Base-by-base conservation (phyloP, 2,888 invertebrate genomes). In the Hymenopus coronatus region DNA sequence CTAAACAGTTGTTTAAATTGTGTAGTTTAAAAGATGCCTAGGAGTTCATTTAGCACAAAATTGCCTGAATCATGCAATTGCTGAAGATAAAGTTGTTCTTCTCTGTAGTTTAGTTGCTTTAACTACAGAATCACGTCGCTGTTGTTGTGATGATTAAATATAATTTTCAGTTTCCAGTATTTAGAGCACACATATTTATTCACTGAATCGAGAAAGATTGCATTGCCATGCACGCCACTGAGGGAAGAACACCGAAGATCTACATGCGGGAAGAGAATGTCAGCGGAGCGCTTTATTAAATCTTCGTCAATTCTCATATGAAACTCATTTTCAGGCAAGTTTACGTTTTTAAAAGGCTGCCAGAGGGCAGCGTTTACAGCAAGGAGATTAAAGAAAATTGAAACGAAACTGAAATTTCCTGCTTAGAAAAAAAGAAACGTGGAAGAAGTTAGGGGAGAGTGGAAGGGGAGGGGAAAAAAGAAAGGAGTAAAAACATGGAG, bases 261-360 rank as follows among this genome's bases (percentile, higher is more conserved):
- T n/a, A 70, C 28, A 70, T 70, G 54, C 54, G 54, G 54, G 54
- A 70, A 70, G 54, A 86, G 83, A 89, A 89, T 54, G 54, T 86
- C 54, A 83, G 83, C n/a, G 54, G 87, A 83, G 82, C 40, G 89
- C 90, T 89, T 91, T 91, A 91, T 91, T 90, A 91, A 90, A 91
- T 91, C 90, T 90, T 90, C 89, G 91, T 90, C 90, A 90, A 91
- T 91, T 90, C 90, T 90, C 91, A 90, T 90, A 91, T 91, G 91
- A 90, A 91, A 90, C 91, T 90, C 90, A 90, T 90, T 90, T 90
- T 90, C 88, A 86, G 89, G 89, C 90, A 90, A 91, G 90, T 90
- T 90, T 90, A 90, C 90, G 90, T 90, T 91, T 90, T 90, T 91
- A 90, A 90, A 90, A 90, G 90, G 90, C 90, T 88, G 90, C 90